Percentiles rank a stretch among this genome's conserved stretches.
Evolutionary conservation across 2,888 invertebrate genomes (phyloP).

Genomic region (Tupiocoris notatus): DNA sequence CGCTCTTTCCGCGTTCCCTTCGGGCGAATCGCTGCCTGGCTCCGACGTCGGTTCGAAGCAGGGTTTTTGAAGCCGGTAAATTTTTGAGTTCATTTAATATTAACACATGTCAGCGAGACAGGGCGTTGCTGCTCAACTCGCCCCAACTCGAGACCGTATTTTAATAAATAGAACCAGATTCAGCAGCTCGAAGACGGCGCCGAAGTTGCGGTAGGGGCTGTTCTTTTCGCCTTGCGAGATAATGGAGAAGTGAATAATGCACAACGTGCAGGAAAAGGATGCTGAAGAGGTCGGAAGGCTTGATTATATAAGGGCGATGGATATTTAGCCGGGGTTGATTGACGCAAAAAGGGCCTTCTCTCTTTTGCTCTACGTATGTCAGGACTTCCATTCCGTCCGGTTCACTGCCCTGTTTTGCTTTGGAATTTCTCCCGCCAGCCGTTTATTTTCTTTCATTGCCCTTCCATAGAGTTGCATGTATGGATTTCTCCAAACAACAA

Average conservation of each 20-base stretch:
- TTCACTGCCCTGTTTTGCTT: too few relatives aligned
- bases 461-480: too few relatives aligned
- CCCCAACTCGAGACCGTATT: constrained; percentile 2
- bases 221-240: constrained; percentile 21
- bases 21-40: neutral
- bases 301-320: neutral
- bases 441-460: too few relatives aligned
- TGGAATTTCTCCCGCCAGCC: too few relatives aligned
- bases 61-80: constrained; percentile 20
- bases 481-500: too few relatives aligned
- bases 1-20: neutral
- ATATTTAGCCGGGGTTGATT: neutral
- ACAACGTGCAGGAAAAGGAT: neutral
- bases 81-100: constrained; percentile 38
- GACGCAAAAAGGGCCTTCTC: neutral
- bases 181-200: neutral
- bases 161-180: constrained; percentile 40
- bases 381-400: too few relatives aligned
- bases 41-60: neutral
- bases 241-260: constrained; percentile 41
- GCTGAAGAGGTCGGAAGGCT: neutral
- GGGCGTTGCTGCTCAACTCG: constrained; percentile 1
- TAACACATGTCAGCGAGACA: constrained; percentile 28
- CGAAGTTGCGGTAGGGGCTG: neutral
- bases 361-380: too few relatives aligned